Conservation (phyloP, 2,797 vertebrate species). For the Toxotes lorentzi region DNA sequence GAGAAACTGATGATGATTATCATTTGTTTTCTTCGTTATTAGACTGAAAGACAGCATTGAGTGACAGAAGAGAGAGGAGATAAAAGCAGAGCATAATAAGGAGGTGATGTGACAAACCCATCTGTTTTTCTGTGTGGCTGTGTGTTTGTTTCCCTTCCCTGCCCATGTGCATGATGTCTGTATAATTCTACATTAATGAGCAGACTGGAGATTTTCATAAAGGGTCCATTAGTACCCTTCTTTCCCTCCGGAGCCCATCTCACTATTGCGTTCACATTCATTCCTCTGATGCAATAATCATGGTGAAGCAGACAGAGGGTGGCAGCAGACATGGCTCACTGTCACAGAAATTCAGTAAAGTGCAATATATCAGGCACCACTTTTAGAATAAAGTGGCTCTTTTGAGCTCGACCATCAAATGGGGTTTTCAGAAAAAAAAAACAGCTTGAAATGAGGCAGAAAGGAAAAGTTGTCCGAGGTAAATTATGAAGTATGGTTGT, state of each 20-base stretch:
- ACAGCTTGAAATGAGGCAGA: conserved; percentile 18
- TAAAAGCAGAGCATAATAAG: conserved; percentile 43
- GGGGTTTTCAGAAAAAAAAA: conserved; percentile 12
- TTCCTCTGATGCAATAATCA: conserved; percentile 63
- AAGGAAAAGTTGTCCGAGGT: conserved; percentile 9
- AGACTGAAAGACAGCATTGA: conserved; percentile 26
- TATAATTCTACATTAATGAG: conserved; percentile 70
- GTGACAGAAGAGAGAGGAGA: conserved; percentile 29
- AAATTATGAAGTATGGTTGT: conserved; percentile 32
- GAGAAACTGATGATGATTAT: conserved; percentile 28
- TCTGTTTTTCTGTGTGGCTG: conserved; percentile 44
- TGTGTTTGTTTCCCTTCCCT: conserved; percentile 16
- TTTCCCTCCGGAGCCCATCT: conserved; percentile 48
- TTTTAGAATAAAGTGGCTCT: conserved; percentile 31
- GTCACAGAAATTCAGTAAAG: conserved; percentile 40
- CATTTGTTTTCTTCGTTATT: conserved; percentile 50
- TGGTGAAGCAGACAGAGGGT: conserved; percentile 33
- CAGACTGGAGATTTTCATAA: conserved; percentile 76
- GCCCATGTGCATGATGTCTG: conserved; percentile 42
- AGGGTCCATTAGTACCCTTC: conserved; percentile 64
- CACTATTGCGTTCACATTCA: conserved; percentile 44
- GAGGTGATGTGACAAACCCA: conserved; percentile 55
- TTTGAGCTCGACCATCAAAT: conserved; percentile 32
- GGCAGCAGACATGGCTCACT: conserved; percentile 35
- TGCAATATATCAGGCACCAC: conserved; percentile 6